Evolutionary conservation across 2,888 invertebrate species (phyloP).

Genomic region (Cephus runcator): DNA sequence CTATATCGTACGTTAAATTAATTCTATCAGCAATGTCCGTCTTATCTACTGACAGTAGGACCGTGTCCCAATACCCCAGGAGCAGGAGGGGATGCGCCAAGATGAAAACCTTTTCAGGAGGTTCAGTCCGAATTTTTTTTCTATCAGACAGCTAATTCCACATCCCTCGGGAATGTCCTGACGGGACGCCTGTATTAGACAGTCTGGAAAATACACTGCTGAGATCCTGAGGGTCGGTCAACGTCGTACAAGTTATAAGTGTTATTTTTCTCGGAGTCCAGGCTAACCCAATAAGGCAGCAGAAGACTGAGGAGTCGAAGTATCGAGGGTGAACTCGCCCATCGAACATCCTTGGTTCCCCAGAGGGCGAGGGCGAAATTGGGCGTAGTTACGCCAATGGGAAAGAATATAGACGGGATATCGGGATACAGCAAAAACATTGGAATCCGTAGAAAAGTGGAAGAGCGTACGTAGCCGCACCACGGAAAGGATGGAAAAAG

Average conservation of each 20-base stretch:
- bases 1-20: neutral
- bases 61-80: no score
- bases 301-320: neutral
- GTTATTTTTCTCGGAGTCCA: neutral
- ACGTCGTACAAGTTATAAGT: neutral
- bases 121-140: neutral
- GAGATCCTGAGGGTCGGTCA: neutral
- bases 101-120: neutral
- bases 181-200: neutral
- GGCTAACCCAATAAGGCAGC: neutral
- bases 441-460: neutral
- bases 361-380: neutral
- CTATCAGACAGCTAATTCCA: neutral
- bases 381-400: neutral
- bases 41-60: neutral
- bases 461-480: neutral
- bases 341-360: neutral
- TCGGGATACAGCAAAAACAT: neutral
- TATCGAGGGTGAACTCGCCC: neutral
- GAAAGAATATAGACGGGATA: neutral
- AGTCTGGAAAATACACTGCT: neutral
- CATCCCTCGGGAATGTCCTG: neutral
- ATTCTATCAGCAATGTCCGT: neutral
- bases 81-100: neutral
- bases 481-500: neutral